These are phyloP conservation scores for Papilio xuthus DNA, from an alignment of 1,140 invertebrate genomes.

Conservation along the genomic window DNA sequence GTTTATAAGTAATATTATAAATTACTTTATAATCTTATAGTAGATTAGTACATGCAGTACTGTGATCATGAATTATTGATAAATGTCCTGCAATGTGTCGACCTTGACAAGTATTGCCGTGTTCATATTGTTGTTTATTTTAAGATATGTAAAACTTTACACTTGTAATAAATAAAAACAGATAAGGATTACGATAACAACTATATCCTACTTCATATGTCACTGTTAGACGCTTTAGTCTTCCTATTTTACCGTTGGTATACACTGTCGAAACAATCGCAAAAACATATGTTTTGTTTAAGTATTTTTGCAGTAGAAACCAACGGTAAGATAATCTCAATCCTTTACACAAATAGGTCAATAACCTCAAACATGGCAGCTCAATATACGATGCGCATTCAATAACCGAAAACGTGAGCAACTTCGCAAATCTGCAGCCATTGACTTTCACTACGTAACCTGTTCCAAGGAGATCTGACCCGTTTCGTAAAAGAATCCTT, in stretches of 20 bases:
- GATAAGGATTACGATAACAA: background rate
- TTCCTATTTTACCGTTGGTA: too few relatives aligned
- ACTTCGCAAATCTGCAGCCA: background rate
- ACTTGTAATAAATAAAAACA: background rate
- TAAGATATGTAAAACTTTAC: conserved; percentile 2
- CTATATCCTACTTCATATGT: background rate
- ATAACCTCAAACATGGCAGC: conserved; percentile 30
- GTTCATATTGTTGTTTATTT: conserved; percentile 6
- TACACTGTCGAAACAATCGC: too few relatives aligned
- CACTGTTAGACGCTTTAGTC: too few relatives aligned
- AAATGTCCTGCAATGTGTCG: conserved; percentile 8
- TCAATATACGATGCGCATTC: conserved; percentile 24
- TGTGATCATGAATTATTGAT: conserved; percentile 19
- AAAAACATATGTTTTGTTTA: background rate
- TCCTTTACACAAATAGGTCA: conserved; percentile 18
- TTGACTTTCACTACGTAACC: conserved; percentile 36
- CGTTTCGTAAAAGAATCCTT: background rate
- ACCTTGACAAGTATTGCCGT: background rate
- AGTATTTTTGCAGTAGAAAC: background rate
- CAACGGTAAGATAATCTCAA: background rate
- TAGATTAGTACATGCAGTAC: background rate
- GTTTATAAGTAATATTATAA: background rate
- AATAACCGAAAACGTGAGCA: conserved; percentile 42
- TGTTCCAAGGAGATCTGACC: conserved; percentile 29
- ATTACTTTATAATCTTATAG: background rate